Conservation (phyloP, 35 echinoderm and acorn worm species). For the Ophiothrix spiculata region DNA sequence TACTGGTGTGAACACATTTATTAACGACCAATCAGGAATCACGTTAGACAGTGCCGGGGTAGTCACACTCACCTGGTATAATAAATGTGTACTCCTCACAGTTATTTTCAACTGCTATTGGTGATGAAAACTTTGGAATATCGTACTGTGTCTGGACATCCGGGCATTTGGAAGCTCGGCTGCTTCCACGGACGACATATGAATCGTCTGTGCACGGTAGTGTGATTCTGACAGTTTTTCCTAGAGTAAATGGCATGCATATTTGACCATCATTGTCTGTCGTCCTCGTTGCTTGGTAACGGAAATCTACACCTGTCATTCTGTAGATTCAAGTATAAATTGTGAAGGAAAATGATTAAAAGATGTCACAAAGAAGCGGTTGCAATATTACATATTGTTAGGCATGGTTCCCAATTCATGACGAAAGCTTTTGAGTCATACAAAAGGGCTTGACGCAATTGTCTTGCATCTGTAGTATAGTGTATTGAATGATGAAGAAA, state of each 20-base stretch:
- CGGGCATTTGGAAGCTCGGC: background rate
- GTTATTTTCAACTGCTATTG: background rate
- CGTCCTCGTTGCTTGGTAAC: background rate
- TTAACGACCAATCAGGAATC: background rate
- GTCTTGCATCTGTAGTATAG: too few relatives aligned
- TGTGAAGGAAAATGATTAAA: background rate
- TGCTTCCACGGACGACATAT: background rate
- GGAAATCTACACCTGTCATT: slow-evolving; percentile 25
- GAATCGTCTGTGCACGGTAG: slow-evolving; percentile 8
- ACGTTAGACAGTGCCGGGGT: background rate
- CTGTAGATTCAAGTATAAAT: background rate
- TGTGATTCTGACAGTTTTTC: background rate
- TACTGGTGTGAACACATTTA: background rate
- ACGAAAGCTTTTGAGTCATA: too few relatives aligned
- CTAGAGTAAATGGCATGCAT: slow-evolving; percentile 11
- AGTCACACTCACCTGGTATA: slow-evolving; percentile 8
- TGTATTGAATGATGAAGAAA: too few relatives aligned
- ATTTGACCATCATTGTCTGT: slow-evolving; percentile 6
- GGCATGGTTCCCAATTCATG: too few relatives aligned
- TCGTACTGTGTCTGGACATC: background rate
- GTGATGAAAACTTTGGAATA: background rate
- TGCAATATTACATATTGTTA: background rate
- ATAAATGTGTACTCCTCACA: background rate
- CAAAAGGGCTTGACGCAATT: too few relatives aligned
- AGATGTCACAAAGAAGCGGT: background rate